Base-by-base conservation (phyloP, 1,140 invertebrate genomes). In the Solen grandis region DNA sequence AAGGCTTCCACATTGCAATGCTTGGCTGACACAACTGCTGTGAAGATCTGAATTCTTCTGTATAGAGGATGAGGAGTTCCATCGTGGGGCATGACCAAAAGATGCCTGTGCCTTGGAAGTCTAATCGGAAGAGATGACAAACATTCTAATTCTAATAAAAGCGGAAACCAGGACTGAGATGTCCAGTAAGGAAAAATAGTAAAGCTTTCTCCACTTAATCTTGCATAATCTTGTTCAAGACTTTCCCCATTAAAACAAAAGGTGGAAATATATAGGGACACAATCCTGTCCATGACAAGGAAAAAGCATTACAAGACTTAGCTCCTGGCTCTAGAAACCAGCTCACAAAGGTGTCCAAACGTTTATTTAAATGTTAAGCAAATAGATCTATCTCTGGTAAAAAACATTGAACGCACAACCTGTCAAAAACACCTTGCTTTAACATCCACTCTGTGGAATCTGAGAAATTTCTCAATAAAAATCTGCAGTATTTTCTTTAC, bases 401-500 rank as follows among this genome's bases (percentile, higher is more conserved):
- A 33, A 63, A 75, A 54, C 29, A 75, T 31, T 75, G 57, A 27
- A n/a, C n/a, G n/a, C n/a, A 75, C 13, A 75, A 5, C 29, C 59
- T 62, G 1, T 62, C 33, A 75, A 62, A 75, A 33, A 63, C 65
- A 2, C 54, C 57, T 19, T 16, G 38, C 35, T 75, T 75, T 3
- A 75, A n/a, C 57, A 29, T 62, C 72, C 72, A 75, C 29, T 75
- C 59, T n/a, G 35, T 63, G 25, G 59, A 10, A 46, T 46, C 36
- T 22, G 72, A 69, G 13, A 72, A 52, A n/a, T 68, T 75, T 46
- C 83, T 78, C 1, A 75, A 62, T 65, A 52, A 68, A 1, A 55
- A 70, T 85, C 80, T 38, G 83, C 74, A 31, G 29, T 60, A 57
- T 75, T 79, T 78, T 62, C 31, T n/a, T n/a, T n/a, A n/a, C n/a